Conservation (phyloP, 2,888 invertebrate species). For the Halictus ligatus region DNA sequence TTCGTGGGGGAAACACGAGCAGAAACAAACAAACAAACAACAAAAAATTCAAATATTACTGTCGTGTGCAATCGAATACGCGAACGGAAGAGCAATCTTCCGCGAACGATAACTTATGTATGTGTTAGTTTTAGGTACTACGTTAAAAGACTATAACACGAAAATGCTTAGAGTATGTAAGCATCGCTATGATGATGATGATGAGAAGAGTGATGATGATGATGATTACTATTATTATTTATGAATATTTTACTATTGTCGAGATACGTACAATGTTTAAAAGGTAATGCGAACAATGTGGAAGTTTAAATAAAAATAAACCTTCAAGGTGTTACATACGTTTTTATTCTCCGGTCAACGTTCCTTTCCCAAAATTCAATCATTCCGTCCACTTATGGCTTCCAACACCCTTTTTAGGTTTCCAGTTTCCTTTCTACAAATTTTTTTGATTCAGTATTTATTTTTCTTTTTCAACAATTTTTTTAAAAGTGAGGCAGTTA, state of each 20-base stretch:
- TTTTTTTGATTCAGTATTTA: too few relatives aligned
- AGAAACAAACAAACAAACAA: background rate
- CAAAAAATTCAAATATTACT: slow-evolving; percentile 4
- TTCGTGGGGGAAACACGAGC: slow-evolving; percentile 17
- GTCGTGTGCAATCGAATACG: slow-evolving; percentile 5
- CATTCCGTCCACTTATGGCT: background rate
- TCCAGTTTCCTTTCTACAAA: background rate
- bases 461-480: too few relatives aligned
- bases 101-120: slow-evolving; percentile 75
- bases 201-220: background rate
- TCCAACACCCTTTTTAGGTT: background rate
- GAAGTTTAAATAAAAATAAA: slow-evolving; percentile 71
- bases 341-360: background rate
- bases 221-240: slow-evolving; percentile 81
- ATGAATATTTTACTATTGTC: slow-evolving; percentile 82
- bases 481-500: too few relatives aligned
- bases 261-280: slow-evolving; percentile 76
- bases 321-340: slow-evolving; percentile 39
- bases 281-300: slow-evolving; percentile 71
- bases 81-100: slow-evolving; percentile 36
- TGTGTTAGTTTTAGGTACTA: slow-evolving; percentile 80
- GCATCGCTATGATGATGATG: slow-evolving; percentile 75
- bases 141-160: slow-evolving; percentile 79
- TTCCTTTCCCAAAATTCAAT: background rate
- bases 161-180: slow-evolving; percentile 78